Evolutionary conservation across 2,888 invertebrate species (phyloP).

Genomic region (Agrotis exclamationis): DNA sequence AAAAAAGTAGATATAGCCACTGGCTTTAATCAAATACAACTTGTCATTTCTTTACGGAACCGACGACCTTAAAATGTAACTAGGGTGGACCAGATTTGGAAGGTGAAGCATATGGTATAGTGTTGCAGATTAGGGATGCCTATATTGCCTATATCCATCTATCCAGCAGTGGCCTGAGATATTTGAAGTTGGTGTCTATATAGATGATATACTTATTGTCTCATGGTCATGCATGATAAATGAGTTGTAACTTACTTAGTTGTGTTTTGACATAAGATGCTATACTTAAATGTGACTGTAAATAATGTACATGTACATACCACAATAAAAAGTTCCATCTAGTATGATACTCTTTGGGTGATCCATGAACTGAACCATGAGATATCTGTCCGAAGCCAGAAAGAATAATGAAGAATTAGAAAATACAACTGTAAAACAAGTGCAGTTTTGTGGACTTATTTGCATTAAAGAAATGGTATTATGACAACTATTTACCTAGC

Average conservation of each 20-base stretch:
- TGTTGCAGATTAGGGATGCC: neutral
- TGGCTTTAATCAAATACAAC: neutral
- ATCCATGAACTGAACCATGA: too few species aligned
- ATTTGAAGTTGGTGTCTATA: neutral
- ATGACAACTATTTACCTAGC: slow-evolving; percentile 13
- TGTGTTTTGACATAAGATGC: neutral
- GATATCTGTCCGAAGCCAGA: too few species aligned
- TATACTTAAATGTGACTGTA: too few species aligned
- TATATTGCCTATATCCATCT: neutral
- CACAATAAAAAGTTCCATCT: too few species aligned
- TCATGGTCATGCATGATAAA: neutral
- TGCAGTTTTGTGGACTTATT: neutral
- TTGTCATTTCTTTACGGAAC: neutral
- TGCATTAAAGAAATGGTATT: slow-evolving; percentile 5
- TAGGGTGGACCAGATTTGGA: neutral
- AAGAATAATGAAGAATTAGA: too few species aligned
- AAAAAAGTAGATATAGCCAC: neutral
- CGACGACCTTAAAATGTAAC: neutral
- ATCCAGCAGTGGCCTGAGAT: neutral
- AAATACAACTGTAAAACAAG: neutral
- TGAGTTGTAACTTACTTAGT: neutral
- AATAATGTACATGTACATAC: too few species aligned
- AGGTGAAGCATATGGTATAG: neutral
- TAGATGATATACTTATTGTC: neutral
- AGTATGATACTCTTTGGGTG: too few species aligned